Percentiles rank a stretch among this genome's conserved stretches.
These are phyloP conservation scores for Scaptomyza montana DNA, from an alignment of 1,140 invertebrate genomes.

Conservation along the genomic window DNA sequence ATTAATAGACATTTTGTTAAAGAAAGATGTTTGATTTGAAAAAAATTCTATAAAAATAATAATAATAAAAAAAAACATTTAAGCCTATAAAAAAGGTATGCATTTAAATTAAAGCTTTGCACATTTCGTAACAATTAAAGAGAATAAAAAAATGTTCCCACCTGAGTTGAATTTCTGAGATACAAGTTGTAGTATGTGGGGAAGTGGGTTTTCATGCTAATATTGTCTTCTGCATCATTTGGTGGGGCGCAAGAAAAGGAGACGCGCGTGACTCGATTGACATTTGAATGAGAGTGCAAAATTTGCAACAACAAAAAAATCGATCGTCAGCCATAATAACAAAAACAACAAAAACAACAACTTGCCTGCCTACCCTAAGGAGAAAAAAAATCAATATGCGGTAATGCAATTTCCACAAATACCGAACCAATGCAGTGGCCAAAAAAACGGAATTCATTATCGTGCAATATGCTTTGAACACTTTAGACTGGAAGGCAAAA, in stretches of 20 bases:
- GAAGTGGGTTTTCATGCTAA: slow-evolving; percentile 49
- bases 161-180: slow-evolving; percentile 29
- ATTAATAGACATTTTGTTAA: too few relatives aligned
- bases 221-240: slow-evolving; percentile 31
- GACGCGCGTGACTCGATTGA: slow-evolving; percentile 76
- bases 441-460: slow-evolving; percentile 50
- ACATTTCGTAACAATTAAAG: slow-evolving; percentile 28
- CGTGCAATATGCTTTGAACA: slow-evolving; percentile 9
- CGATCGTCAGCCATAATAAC: slow-evolving; percentile 50
- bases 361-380: slow-evolving; percentile 19
- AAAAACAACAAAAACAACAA: slow-evolving; percentile 9
- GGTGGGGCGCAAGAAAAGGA: slow-evolving; percentile 16
- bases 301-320: slow-evolving; percentile 68
- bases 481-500: slow-evolving; percentile 8
- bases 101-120: background rate
- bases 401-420: slow-evolving; percentile 68
- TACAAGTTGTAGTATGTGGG: slow-evolving; percentile 36
- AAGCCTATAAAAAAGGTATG: too few relatives aligned
- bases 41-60: too few relatives aligned
- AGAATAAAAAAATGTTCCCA: slow-evolving; percentile 12
- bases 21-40: too few relatives aligned
- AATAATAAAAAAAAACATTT: too few relatives aligned
- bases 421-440: slow-evolving; percentile 26
- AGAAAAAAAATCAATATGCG: slow-evolving; percentile 64
- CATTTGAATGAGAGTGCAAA: slow-evolving; percentile 78